A percentile compares a stretch with the other conserved stretches of the same genome.
phyloP scores from a whole-genome alignment of 2,797 vertebrate genomes.

The Zalophus californianus region DNA sequence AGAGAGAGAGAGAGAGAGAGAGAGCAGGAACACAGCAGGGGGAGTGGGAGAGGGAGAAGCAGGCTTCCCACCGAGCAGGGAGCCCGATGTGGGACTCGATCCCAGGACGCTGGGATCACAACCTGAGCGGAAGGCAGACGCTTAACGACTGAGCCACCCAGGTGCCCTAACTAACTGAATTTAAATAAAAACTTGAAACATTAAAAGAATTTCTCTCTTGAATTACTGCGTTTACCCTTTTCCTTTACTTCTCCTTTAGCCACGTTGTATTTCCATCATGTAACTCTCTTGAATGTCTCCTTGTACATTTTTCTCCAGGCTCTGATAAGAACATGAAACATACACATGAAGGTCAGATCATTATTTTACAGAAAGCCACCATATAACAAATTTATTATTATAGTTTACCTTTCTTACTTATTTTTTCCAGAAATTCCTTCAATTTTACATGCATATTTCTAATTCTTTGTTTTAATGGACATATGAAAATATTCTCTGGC shows the following conservation, averaged over 20 bases:
- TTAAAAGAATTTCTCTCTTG: background rate
- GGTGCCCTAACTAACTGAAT: background rate
- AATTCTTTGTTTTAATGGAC: background rate
- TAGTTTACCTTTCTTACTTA: background rate
- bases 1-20: too few relatives aligned
- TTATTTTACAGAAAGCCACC: background rate
- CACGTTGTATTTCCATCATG: too few relatives aligned
- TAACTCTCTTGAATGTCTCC: background rate
- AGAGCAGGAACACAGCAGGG: too few relatives aligned
- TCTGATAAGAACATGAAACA: background rate
- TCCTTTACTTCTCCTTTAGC: background rate
- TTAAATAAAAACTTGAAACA: background rate
- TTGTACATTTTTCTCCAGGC: background rate
- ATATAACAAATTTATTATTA: background rate
- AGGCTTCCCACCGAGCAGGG: too few relatives aligned
- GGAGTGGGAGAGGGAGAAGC: too few relatives aligned
- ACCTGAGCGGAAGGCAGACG: too few relatives aligned
- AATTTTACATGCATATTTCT: background rate
- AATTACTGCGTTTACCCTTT: conserved; percentile 1
- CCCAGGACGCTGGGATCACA: too few relatives aligned
- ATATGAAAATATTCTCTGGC: background rate
- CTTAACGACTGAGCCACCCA: too few relatives aligned
- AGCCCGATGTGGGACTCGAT: too few relatives aligned
- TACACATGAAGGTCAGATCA: background rate
- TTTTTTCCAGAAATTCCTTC: background rate